A percentile compares a stretch with the other conserved stretches of the same genome.
These are phyloP conservation scores for Aspidapion aeneum DNA, from an alignment of 2,888 invertebrate genomes.

Conservation along the genomic window DNA sequence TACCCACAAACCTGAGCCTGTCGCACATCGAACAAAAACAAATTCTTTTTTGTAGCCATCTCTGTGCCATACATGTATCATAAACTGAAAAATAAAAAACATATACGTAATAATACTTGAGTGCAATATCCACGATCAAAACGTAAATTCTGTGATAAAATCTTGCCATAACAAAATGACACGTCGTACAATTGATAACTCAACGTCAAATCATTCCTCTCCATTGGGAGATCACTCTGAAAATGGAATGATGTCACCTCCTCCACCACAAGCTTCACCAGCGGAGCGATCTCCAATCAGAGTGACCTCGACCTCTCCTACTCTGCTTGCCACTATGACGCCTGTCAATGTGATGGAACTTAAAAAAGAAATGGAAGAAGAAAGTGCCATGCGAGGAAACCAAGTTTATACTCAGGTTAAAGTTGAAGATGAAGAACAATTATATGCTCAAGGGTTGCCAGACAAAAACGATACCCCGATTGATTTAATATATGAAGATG, in stretches of 20 bases:
- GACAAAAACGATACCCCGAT: conserved; percentile 70
- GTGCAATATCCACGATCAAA: conserved; percentile 42
- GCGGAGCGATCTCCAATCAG: conserved; percentile 45
- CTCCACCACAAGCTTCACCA: conserved; percentile 52
- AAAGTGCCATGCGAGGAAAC: conserved; percentile 55
- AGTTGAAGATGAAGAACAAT: conserved; percentile 52
- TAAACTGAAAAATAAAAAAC: conserved; percentile 31
- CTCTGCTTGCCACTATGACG: conserved; percentile 83
- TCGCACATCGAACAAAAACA: conserved; percentile 9
- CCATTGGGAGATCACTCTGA: conserved; percentile 31
- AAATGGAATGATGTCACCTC: conserved; percentile 48
- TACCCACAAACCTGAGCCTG: conserved; percentile 23
- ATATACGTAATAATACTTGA: conserved; percentile 39
- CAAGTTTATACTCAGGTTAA: conserved; percentile 56
- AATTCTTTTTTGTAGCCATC: conserved; percentile 36
- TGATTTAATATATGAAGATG: conserved; percentile 80
- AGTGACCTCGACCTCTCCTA: conserved; percentile 63
- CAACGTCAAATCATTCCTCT: conserved; percentile 40
- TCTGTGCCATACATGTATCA: conserved; percentile 36
- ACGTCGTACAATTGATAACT: conserved; percentile 43
- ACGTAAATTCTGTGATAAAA: conserved; percentile 46
- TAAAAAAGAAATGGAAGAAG: conserved; percentile 62
- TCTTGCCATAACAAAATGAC: conserved; percentile 42
- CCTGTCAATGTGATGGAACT: conserved; percentile 80
- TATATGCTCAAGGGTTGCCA: conserved; percentile 50